Conservation (phyloP, 2,113 vertebrate species). For the Actenoides lindsayi region DNA sequence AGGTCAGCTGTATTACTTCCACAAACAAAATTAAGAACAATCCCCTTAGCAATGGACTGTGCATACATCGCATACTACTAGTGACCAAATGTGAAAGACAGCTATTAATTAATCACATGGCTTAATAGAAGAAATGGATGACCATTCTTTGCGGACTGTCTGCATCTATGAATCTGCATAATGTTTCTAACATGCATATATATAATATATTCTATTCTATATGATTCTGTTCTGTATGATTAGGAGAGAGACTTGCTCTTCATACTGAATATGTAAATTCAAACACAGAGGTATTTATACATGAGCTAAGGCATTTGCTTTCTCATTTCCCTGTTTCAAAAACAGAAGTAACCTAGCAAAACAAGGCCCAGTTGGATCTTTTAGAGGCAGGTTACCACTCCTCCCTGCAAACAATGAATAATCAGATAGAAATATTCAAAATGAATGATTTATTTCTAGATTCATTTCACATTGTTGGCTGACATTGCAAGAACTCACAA, state of each 20-base stretch:
- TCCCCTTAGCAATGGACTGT: background rate
- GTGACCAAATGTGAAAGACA: background rate
- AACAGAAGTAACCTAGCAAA: background rate
- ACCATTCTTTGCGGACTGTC: background rate
- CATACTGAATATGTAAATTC: background rate
- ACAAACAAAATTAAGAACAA: background rate
- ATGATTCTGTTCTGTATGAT: background rate
- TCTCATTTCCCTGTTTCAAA: background rate
- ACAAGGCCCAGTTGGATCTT: background rate
- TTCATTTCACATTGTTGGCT: background rate
- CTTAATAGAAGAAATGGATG: background rate
- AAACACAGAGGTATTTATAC: background rate
- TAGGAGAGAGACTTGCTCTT: background rate
- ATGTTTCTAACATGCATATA: background rate
- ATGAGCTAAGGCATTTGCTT: background rate
- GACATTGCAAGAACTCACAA: background rate
- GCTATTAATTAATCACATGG: background rate
- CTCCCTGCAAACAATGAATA: background rate
- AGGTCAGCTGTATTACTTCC: background rate
- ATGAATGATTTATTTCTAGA: background rate
- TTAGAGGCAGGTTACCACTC: background rate
- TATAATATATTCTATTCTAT: background rate
- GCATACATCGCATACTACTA: background rate
- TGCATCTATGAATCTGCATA: background rate
- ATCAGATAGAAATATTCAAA: conserved; percentile 13